These are phyloP conservation scores for Hipparchia semele DNA, from an alignment of 2,888 invertebrate species.

Conservation along the genomic window DNA sequence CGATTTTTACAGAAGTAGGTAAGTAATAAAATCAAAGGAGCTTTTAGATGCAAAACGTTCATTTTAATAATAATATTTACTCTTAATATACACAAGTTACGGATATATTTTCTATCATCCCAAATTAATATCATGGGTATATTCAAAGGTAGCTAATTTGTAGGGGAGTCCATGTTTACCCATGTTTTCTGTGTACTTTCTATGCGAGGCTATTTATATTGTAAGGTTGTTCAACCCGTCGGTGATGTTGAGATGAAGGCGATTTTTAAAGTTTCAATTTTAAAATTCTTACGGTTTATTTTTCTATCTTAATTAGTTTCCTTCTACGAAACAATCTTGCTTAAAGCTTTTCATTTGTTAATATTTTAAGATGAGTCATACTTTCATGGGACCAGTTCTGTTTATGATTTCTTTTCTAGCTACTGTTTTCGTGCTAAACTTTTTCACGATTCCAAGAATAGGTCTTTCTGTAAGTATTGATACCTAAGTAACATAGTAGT, in stretches of 20 bases:
- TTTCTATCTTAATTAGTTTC: not conserved
- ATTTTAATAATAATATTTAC: not conserved
- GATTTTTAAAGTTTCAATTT: conserved; percentile 15
- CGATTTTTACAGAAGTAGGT: no score
- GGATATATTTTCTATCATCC: conserved; percentile 19
- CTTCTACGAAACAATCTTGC: not conserved
- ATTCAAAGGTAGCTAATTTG: conserved; percentile 39
- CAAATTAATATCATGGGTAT: conserved; percentile 24
- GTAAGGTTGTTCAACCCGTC: conserved; percentile 75
- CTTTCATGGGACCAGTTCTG: no score
- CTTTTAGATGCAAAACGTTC: not conserved
- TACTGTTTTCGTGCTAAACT: not conserved
- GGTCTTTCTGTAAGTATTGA: not conserved
- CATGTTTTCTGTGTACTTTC: conserved; percentile 57
- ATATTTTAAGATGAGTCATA: no score
- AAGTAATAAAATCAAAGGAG: not conserved
- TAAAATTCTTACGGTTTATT: not conserved
- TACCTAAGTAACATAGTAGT: not conserved
- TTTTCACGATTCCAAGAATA: not conserved
- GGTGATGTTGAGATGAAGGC: conserved; percentile 31
- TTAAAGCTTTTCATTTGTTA: no score
- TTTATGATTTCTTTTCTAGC: no score
- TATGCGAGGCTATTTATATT: conserved; percentile 71
- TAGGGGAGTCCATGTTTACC: conserved; percentile 53
- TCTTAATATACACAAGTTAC: conserved; percentile 3